Percentiles rank a stretch among this genome's conserved stretches.
Evolutionary conservation across 2,113 vertebrate species (phyloP).

Genomic region (Corythoichthys haematopterus): DNA sequence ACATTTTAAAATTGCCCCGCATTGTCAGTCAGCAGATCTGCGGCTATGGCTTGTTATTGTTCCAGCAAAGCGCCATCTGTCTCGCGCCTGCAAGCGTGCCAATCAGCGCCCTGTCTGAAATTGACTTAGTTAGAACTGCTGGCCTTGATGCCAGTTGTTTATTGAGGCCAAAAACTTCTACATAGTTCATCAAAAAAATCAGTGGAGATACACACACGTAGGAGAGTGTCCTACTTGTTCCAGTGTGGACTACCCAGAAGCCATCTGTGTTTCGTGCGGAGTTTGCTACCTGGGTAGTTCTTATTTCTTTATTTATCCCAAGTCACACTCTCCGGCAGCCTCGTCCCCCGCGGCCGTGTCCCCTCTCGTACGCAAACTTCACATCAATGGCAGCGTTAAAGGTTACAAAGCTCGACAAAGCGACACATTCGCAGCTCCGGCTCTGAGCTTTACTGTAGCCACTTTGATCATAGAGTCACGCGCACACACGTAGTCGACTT

Average conservation of each 20-base stretch:
- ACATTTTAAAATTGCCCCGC: slow-evolving; percentile 4
- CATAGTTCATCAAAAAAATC: slow-evolving; percentile 19
- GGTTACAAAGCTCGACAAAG: slow-evolving; percentile 61
- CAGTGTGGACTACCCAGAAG: slow-evolving; percentile 54
- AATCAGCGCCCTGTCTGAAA: slow-evolving; percentile 8
- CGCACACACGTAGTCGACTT: slow-evolving; percentile 1
- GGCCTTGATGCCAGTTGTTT: slow-evolving; percentile 14
- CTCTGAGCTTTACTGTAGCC: slow-evolving; percentile 51
- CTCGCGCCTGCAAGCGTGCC: slow-evolving; percentile 5
- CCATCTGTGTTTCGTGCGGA: slow-evolving; percentile 60
- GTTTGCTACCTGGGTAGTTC: slow-evolving; percentile 47
- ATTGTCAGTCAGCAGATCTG: slow-evolving; percentile 9
- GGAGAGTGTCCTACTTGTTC: slow-evolving; percentile 34
- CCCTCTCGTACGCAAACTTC: slow-evolving; percentile 53
- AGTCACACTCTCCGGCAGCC: neutral
- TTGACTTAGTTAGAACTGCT: neutral
- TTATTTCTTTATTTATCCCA: slow-evolving; percentile 1
- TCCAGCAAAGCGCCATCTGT: slow-evolving; percentile 12
- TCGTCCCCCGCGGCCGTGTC: slow-evolving; percentile 32
- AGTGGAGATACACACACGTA: slow-evolving; percentile 11
- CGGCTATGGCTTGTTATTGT: neutral
- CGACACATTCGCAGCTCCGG: slow-evolving; percentile 49
- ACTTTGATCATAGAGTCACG: slow-evolving; percentile 45
- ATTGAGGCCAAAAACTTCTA: slow-evolving; percentile 15
- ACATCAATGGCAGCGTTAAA: slow-evolving; percentile 66